phyloP scores from a whole-genome alignment of 2,888 invertebrate genomes.

The Andrena dorsata region DNA sequence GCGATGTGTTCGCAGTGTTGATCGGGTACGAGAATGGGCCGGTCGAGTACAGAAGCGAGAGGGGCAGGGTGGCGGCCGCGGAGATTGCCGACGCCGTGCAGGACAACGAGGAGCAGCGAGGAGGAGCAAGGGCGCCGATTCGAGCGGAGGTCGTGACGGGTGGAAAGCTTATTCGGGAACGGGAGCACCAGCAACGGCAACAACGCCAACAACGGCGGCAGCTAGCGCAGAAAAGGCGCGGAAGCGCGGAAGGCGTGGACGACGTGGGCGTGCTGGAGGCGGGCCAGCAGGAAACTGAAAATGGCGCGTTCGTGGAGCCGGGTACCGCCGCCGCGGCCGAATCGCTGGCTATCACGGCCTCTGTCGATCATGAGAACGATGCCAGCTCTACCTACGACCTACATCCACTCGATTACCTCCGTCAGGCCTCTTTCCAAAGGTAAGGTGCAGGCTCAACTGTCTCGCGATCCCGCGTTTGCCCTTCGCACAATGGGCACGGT shows the following conservation, averaged over 20 bases:
- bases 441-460: slow-evolving; percentile 42
- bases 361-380: slow-evolving; percentile 69
- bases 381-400: slow-evolving; percentile 72
- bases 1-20: slow-evolving; percentile 54
- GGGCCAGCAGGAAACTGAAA: slow-evolving; percentile 83
- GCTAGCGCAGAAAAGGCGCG: slow-evolving; percentile 65
- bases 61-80: slow-evolving; percentile 43
- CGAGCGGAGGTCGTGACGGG: slow-evolving; percentile 47
- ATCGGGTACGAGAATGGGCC: slow-evolving; percentile 61
- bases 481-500: too few relatives aligned
- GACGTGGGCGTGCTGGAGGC: slow-evolving; percentile 83
- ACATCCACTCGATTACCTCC: slow-evolving; percentile 74
- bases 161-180: not conserved
- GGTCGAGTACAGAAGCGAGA: slow-evolving; percentile 44
- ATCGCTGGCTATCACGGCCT: slow-evolving; percentile 69
- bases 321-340: slow-evolving; percentile 60
- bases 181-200: slow-evolving; percentile 30
- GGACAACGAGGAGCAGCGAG: slow-evolving; percentile 27
- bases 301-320: slow-evolving; percentile 81
- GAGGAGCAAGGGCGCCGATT: not conserved
- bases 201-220: slow-evolving; percentile 69
- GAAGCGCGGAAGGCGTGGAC: slow-evolving; percentile 79
- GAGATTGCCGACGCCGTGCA: slow-evolving; percentile 56
- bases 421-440: slow-evolving; percentile 73
- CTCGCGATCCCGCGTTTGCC: not conserved